These are phyloP conservation scores for Antrozous pallidus DNA, from an alignment of 2,797 vertebrate species.

Conservation along the genomic window DNA sequence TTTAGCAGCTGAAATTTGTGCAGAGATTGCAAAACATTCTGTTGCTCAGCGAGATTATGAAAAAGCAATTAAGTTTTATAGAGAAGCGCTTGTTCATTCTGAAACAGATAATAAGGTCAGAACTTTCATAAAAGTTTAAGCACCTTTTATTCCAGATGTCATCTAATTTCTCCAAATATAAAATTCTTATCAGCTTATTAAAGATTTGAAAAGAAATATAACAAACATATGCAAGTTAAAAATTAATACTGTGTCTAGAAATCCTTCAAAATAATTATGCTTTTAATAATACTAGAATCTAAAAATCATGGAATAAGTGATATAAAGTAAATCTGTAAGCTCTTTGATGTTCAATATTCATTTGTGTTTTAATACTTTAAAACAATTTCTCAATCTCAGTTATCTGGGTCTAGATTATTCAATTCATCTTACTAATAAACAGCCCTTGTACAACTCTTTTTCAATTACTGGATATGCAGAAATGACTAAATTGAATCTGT, in stretches of 20 bases:
- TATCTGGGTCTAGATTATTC: neutral
- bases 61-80: conserved; percentile 98
- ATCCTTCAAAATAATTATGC: neutral
- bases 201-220: conserved; percentile 30
- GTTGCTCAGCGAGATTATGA: conserved; percentile 94
- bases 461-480: neutral
- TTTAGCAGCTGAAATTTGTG: conserved; percentile 95
- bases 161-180: neutral
- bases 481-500: neutral
- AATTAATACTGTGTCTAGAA: neutral
- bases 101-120: conserved; percentile 97
- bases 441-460: neutral
- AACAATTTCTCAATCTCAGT: neutral
- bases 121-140: conserved; percentile 51
- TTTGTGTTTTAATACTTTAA: conserved; percentile 22
- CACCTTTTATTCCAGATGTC: conserved; percentile 53
- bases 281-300: neutral
- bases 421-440: neutral
- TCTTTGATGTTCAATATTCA: neutral
- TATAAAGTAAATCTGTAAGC: neutral
- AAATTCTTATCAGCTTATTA: conserved; percentile 42
- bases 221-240: neutral
- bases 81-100: conserved; percentile 98
- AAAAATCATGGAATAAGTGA: conserved; percentile 2
- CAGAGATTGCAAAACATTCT: conserved; percentile 96